Evolutionary conservation across 2,797 vertebrate species (phyloP).

Genomic region (Propithecus perrieri): DNA sequence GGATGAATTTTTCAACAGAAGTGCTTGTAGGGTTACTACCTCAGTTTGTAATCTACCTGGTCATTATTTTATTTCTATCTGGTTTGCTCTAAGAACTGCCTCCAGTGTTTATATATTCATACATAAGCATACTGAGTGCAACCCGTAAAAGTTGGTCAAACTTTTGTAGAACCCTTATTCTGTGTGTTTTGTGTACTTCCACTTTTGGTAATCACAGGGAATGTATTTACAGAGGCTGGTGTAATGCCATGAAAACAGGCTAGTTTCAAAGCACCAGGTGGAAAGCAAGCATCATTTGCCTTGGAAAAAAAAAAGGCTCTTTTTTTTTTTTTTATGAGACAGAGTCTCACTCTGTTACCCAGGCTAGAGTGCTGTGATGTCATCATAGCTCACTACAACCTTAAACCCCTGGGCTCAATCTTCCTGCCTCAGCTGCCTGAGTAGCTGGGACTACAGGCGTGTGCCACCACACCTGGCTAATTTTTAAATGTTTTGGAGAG

Average conservation of each 20-base stretch:
- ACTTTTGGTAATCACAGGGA: not conserved
- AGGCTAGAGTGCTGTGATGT: not conserved
- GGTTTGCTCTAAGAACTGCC: conserved; percentile 39
- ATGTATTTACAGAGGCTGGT: not conserved
- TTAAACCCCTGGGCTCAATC: no score
- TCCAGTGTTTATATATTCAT: not conserved
- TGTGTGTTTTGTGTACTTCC: not conserved
- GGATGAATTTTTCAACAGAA: conserved; percentile 13
- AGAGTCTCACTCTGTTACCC: not conserved
- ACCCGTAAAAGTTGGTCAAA: not conserved
- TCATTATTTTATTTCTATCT: not conserved
- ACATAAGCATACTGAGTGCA: not conserved
- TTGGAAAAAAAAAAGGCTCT: not conserved
- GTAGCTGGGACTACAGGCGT: no score
- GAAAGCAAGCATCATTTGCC: conserved; percentile 3
- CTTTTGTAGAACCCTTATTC: conserved; percentile 3
- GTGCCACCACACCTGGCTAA: no score
- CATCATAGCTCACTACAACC: no score
- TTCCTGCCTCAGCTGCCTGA: no score
- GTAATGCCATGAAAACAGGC: not conserved
- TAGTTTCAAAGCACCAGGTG: not conserved
- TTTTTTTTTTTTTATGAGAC: not conserved
- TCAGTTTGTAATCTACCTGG: conserved; percentile 70
- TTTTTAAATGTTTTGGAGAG: no score
- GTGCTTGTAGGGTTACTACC: conserved; percentile 69